Conservation (phyloP, 1,140 invertebrate genomes). For the Drosophila setifemur region DNA sequence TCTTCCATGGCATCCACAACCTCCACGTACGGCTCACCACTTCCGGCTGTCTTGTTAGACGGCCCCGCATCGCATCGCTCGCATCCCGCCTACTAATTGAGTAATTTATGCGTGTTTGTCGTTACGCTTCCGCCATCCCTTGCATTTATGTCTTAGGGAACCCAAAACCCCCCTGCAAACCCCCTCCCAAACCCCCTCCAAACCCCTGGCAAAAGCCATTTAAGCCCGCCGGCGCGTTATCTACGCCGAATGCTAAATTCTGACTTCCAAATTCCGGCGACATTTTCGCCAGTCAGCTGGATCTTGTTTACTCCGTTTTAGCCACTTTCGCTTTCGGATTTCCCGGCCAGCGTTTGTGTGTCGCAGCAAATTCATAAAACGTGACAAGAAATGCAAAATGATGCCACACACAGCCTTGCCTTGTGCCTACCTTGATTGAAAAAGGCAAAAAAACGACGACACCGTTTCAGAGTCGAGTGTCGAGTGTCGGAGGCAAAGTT, state of each 20-base stretch:
- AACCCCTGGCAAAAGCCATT: constrained; percentile 38
- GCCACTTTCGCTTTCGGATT: constrained; percentile 22
- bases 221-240: constrained; percentile 56
- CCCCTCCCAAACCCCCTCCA: not conserved
- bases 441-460: constrained; percentile 50
- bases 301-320: constrained; percentile 30
- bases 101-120: constrained; percentile 77
- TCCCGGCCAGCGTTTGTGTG: constrained; percentile 25
- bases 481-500: constrained; percentile 46
- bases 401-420: constrained; percentile 8
- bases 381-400: constrained; percentile 70
- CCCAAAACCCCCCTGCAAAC: not conserved
- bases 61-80: constrained; percentile 35
- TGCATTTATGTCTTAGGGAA: constrained; percentile 4
- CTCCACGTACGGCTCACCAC: constrained; percentile 30
- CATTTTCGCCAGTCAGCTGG: constrained; percentile 67
- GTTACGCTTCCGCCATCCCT: constrained; percentile 51
- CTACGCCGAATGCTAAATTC: constrained; percentile 38
- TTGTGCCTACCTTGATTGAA: constrained; percentile 68
- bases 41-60: constrained; percentile 51
- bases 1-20: not conserved
- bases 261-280: constrained; percentile 21
- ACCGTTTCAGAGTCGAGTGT: not conserved
- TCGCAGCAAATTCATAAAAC: constrained; percentile 74
- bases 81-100: constrained; percentile 72